Evolutionary conservation across 1,140 invertebrate species (phyloP), one percentile per base, ranked within the genome.

Genomic region (Thaumetopoea pityocampa): DNA sequence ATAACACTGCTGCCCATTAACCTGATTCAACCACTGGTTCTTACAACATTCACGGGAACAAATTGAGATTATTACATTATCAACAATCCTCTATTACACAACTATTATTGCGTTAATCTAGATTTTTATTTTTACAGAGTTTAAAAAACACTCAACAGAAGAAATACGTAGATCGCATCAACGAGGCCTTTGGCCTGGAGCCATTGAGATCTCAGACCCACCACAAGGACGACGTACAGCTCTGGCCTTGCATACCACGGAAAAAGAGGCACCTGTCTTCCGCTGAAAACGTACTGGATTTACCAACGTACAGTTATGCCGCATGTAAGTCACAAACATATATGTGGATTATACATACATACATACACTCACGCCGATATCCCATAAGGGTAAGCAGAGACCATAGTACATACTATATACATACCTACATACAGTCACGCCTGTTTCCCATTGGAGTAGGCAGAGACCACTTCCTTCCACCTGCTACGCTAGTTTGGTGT

Each of bases 251-350:
- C 18, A 22, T 41, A 0, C 78, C 78, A 2, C 42, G 76, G 10
- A 63, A 58, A 20, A 65, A 49, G 32, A 50, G 51, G 10, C 74
- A 59, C 28, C 51, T 82, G n/a, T 63, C 67, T 0, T 67, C 73
- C 1, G 73, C 73, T n/a, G 67, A 78, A 23, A 82, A 66, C 38
- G 65, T 82, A 3, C 44, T 82, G 6, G 78, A 82, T 30, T 26
- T 82, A 8, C 78, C 78, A 3, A 50, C 47, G 8, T 82, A 78
- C 20, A 70, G 74, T 26, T 43, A 59, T 24, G 71, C 73, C 5
- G 33, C 46, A 10, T 80, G 78, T 82, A 44, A 63, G 78, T 63
- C n/a, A n/a, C n/a, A n/a, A n/a, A n/a, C n/a, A n/a, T n/a, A n/a
- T n/a, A n/a, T n/a, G n/a, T n/a, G n/a, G n/a, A n/a, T n/a, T n/a